Evolutionary conservation across 2,113 vertebrate genomes (phyloP), one percentile per base, ranked within the genome.

Genomic region (Butorides virescens): DNA sequence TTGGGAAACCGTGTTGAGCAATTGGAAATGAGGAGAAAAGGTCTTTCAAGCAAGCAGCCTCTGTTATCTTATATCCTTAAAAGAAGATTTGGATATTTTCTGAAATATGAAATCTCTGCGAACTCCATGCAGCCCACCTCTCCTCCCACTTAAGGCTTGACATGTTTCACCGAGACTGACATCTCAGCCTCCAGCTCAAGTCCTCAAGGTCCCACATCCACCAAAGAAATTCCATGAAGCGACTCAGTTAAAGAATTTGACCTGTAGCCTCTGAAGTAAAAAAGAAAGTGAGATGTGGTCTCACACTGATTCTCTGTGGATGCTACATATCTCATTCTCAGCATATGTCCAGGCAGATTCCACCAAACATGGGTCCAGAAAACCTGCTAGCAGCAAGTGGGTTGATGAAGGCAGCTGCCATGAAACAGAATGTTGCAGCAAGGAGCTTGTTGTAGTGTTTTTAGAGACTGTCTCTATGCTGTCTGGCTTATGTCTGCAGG

Each of bases 1-100:
- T 97, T 77, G 94, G 86, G 95, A 97, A 94, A 98, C 11, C 52
- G 42, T 1, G 3, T 80, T 94, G 90, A 96, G 97, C 85, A 97
- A 97, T 10, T 53, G 27, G 11, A 83, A 75, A 95, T 46, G 8
- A 73, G 72, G 91, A 44, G n/a, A 50, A 95, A 94, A 92, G 94
- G 84, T 81, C 85, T 92, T 44, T 42, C 56, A 91, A 65, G 67
- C 88, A 80, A 74, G 61, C 1, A 30, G 62, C 39, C 39, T 68
- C 32, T 90, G 42, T 79, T 82, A 47, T 75, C 32, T 66, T 78
- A n/a, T 2, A 59, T 18, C 11, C 53, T 90, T 63, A 91, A 76
- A 65, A 36, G 30, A 75, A 44, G 16, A 87, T 75, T 0, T 20
- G 4, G 39, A 3, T 56, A 13, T 23, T 50, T 89, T 82, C 65